Base-by-base conservation (phyloP, 2,113 vertebrate genomes). In the Uropsilus gracilis region DNA sequence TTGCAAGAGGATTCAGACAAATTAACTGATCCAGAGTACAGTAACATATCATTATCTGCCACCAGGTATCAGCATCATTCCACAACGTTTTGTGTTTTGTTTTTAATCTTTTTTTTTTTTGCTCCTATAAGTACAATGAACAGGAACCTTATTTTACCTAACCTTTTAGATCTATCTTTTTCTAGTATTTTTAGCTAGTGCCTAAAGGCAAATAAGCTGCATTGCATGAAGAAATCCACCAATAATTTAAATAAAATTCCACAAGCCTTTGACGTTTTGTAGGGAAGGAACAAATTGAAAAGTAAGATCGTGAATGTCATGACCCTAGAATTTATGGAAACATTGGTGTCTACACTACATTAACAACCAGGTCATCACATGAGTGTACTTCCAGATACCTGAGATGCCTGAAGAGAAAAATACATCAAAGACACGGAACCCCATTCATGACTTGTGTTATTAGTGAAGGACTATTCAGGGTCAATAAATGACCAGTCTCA, bases 1-100 rank as follows among this genome's bases (percentile, higher is more conserved):
- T 57, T 91, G 86, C 94, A 86, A 94, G 78, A 89, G 2, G 59
- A 89, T 72, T 95, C 93, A 91, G 53, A 87, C 69, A 94, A 92
- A 97, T 91, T 84, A 97, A 89, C 32, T 39, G 68, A 64, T 91
- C 34, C 53, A 39, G 89, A 94, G 95, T 69, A 89, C 11, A 55
- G 55, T 37, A 92, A 86, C 30, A 17, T 91, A 75, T 86, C 39
- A 93, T 88, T 95, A 94, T 61, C 53, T 84, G 64, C 48, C 83
- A 77, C 78, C 75, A 93, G 91, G 78, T 88, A 83, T 39, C 39
- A 75, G 39, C 26, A 42, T 90, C 37, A 72, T 73, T 44, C 53
- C 8, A 14, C 75, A 68, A 16, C 30, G 7, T 12, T 53, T 53
- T n/a, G n/a, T n/a, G n/a, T n/a, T n/a, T n/a, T n/a, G n/a, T 39